Base-by-base conservation (phyloP, 2,113 vertebrate species). In the Pycnonotus jocosus region DNA sequence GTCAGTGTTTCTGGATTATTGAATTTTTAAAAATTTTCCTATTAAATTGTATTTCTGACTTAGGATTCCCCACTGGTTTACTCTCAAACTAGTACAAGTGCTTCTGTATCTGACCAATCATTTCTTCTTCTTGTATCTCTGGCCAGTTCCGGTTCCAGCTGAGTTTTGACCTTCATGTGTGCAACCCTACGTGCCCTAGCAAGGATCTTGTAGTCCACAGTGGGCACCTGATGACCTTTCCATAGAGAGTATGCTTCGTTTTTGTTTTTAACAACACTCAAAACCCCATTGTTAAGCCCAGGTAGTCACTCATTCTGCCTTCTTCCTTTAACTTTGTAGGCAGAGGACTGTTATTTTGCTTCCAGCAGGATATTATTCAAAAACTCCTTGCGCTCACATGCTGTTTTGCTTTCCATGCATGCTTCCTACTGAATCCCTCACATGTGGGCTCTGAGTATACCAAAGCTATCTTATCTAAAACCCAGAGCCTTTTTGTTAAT, bases 221-320 rank as follows among this genome's bases (percentile, higher is more conserved):
- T 27, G 21, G 17, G 31, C 58, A 66, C 24, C 5, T 68, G 37
- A 6, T 18, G 37, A 42, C 22, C n/a, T 51, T 62, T 72, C 25
- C 3, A 1, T 31, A 45, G 9, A 51, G 1, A 1, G 2, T 40
- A 14, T 40, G 12, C 37, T 61, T 1, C 23, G 22, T 40, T 81
- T 77, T 44, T 72, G 21, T 23, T 27, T 72, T 62, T 45, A 62
- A 45, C 8, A 45, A 25, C 17, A 27, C 22, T 45, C 22, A 30
- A 76, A 68, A 57, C 7, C 33, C 76, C 42, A 8, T 8, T 77
- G 24, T 64, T 77, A 77, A 58, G 48, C 50, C 12, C 3, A 4
- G 5, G 5, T 40, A 21, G 25, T 35, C 30, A 45, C 25, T 58
- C 18, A 1, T 69, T 71, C 11, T 24, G 22, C 38, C n/a, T 71